Base-by-base conservation (phyloP, 1,140 invertebrate genomes). In the Vanessa atalanta region DNA sequence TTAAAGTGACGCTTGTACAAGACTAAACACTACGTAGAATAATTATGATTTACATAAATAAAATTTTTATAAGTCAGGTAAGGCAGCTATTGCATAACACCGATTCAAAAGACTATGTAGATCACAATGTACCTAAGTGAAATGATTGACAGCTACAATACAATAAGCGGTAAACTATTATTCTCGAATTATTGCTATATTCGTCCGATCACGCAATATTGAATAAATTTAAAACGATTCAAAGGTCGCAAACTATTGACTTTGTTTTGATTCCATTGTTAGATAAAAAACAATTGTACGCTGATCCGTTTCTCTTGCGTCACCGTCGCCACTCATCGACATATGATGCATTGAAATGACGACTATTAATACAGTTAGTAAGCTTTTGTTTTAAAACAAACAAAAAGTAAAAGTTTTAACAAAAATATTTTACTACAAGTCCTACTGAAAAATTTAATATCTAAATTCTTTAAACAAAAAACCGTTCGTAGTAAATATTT, bases 241-340 rank as follows among this genome's bases (percentile, higher is more conserved):
- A 91, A 91, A 91, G 90, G 90, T 90, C 85, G 80, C 79, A 86
- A 82, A 86, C 83, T 90, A 83, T 88, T 87, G 86, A 88, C 87
- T 87, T 86, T 89, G 82, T 86, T 89, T 86, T 84, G 88, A 91
- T 90, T 79, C 79, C 73, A 89, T 86, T 87, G 85, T 85, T 79
- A 82, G 88, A 91, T 90, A 88, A 84, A 31, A 81, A 79, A 81
- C 73, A 75, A 78, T 85, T 79, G 71, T 78, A 70, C 61, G 43
- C 74, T 65, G 73, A 83, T 79, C 74, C 72, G 64, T 79, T 47
- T 65, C 70, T 65, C 69, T 86, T 87, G 83, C 83, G 75, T 84
- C 80, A 88, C 65, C 53, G 43, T 79, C 55, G 72, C 73, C 73
- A 77, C 74, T 57, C 51, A 64, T 71, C 60, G 63, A 65, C 51